Evolutionary conservation across 2,113 vertebrate genomes (phyloP).

Genomic region (Chascanopsetta lugubris): DNA sequence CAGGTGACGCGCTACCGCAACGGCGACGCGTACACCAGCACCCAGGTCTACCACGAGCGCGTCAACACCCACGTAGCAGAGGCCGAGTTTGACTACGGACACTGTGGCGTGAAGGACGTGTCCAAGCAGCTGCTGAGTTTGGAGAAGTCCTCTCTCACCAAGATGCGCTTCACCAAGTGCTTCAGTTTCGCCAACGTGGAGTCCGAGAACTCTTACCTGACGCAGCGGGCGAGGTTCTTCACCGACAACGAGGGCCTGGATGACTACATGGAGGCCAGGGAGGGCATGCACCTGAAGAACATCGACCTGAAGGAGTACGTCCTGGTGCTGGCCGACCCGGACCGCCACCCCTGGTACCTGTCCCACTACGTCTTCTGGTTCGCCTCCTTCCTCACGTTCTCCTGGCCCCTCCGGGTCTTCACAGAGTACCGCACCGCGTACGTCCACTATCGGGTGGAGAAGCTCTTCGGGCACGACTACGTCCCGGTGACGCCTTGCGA

Average conservation of each 20-base stretch:
- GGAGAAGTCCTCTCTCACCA: conserved; percentile 89
- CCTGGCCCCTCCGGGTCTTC: conserved; percentile 94
- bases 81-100: conserved; percentile 91
- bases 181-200: conserved; percentile 97
- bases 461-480: conserved; percentile 94
- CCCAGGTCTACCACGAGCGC: conserved; percentile 90
- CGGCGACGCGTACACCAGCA: conserved; percentile 92
- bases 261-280: conserved; percentile 97
- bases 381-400: conserved; percentile 91
- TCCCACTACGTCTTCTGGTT: conserved; percentile 94
- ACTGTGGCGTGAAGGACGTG: conserved; percentile 93
- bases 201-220: conserved; percentile 95
- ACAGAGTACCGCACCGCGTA: conserved; percentile 93
- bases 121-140: conserved; percentile 92
- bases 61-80: conserved; percentile 94
- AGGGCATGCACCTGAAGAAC: conserved; percentile 96
- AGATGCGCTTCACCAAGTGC: conserved; percentile 95
- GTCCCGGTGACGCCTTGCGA: conserved; percentile 89
- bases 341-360: conserved; percentile 93
- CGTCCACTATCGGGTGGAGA: conserved; percentile 94
- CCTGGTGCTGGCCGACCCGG: conserved; percentile 90
- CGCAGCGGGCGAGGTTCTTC: conserved; percentile 93
- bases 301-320: conserved; percentile 96
- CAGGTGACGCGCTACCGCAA: conserved; percentile 95
- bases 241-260: conserved; percentile 95